phyloP scores from a whole-genome alignment of 2,113 vertebrate species.

The Phalacrocorax pelagicus region DNA sequence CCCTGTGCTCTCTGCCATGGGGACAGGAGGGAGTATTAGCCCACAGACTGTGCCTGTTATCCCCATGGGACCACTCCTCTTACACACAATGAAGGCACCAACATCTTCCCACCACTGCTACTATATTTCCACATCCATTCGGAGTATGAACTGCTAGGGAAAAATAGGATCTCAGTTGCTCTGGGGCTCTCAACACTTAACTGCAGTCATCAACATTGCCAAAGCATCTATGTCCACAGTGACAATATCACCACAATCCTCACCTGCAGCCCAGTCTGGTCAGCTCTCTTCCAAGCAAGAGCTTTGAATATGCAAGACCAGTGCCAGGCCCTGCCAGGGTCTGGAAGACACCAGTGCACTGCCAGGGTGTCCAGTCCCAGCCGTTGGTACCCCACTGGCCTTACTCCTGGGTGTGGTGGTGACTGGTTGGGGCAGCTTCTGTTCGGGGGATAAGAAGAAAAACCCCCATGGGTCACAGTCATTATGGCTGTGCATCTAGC shows the following conservation, averaged over 20 bases:
- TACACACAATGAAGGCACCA: background rate
- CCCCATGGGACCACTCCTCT: background rate
- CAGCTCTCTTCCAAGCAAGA: background rate
- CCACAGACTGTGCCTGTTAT: background rate
- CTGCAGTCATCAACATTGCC: background rate
- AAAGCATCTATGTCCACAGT: background rate
- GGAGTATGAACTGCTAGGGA: background rate
- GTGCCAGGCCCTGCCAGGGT: background rate
- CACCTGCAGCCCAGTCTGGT: background rate
- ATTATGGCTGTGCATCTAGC: background rate
- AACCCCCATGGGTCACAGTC: background rate
- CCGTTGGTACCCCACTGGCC: background rate
- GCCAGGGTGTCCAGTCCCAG: background rate
- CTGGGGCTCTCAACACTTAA: background rate
- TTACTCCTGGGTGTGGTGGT: background rate
- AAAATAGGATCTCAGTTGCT: background rate
- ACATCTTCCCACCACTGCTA: background rate
- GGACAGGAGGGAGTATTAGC: background rate
- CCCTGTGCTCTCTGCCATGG: background rate
- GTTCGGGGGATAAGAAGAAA: background rate
- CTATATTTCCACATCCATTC: background rate
- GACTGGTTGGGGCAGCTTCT: background rate
- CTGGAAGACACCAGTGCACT: background rate
- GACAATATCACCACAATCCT: background rate
- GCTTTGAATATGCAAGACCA: fast-evolving